Conservation (phyloP, 2,797 vertebrate species). For the Sebastes matsubarae region DNA sequence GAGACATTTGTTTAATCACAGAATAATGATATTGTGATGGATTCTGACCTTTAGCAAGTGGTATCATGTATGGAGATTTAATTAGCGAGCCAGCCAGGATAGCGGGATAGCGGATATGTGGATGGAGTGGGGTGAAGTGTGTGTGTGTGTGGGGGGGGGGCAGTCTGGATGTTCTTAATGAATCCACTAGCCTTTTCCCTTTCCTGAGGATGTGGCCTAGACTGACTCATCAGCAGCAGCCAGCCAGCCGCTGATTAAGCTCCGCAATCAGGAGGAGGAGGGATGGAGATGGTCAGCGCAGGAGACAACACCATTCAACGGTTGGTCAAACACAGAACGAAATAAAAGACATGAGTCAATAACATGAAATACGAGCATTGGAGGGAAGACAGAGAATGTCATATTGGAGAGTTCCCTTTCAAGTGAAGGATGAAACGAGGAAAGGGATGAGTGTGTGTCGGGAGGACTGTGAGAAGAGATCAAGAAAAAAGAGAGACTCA, state of each 20-base stretch:
- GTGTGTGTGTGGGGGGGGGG: neutral
- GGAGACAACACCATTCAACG: conserved; percentile 28
- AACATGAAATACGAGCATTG: conserved; percentile 13
- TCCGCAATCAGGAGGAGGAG: conserved; percentile 52
- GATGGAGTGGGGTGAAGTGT: conserved; percentile 66
- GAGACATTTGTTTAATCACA: conserved; percentile 80
- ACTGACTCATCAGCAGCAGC: conserved; percentile 67
- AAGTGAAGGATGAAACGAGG: conserved; percentile 44
- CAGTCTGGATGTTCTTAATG: conserved; percentile 74
- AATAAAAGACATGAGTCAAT: conserved; percentile 17
- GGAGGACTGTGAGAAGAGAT: conserved; percentile 33
- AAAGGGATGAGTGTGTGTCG: conserved; percentile 23
- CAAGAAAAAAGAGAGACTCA: conserved; percentile 41
- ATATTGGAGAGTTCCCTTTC: conserved; percentile 38
- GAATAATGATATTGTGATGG: conserved; percentile 83
- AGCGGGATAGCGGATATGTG: conserved; percentile 68
- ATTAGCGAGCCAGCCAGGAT: conserved; percentile 74
- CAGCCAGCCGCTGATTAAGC: conserved; percentile 69
- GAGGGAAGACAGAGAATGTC: conserved; percentile 4
- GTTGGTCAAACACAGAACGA: conserved; percentile 30
- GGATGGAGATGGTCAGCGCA: conserved; percentile 40
- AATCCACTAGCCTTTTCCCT: conserved; percentile 67
- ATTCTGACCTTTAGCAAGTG: conserved; percentile 83
- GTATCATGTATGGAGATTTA: conserved; percentile 83
- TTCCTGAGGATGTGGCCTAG: conserved; percentile 77